Conservation (phyloP, 1,140 invertebrate genomes). For the Papilio helenus region DNA sequence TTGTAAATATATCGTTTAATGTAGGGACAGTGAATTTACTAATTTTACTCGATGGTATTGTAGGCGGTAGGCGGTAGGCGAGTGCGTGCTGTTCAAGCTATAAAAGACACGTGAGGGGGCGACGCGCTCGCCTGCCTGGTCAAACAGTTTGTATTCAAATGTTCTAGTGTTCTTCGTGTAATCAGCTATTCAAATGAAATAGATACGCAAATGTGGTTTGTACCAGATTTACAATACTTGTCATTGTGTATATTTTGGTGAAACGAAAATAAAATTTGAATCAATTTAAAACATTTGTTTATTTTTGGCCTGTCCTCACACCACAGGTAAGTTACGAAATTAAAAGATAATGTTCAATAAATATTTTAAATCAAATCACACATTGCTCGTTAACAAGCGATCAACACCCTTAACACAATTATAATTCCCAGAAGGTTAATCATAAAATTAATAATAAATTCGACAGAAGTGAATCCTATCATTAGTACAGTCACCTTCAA, state of each 20-base stretch:
- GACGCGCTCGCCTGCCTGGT: constrained; percentile 51
- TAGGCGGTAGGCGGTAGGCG: constrained; percentile 46
- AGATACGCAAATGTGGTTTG: constrained; percentile 75
- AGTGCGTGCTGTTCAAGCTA: constrained; percentile 42
- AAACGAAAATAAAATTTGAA: constrained; percentile 82
- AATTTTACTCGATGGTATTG: constrained; percentile 69
- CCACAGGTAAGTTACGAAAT: neutral
- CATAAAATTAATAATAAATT: constrained; percentile 26
- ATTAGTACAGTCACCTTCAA: neutral
- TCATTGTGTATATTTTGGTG: constrained; percentile 82
- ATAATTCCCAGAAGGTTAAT: neutral
- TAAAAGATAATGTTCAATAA: constrained; percentile 19
- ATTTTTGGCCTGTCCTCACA: neutral
- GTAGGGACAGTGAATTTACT: constrained; percentile 81
- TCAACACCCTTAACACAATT: neutral
- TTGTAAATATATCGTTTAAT: constrained; percentile 81
- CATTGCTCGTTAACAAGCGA: neutral
- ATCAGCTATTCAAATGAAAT: constrained; percentile 76
- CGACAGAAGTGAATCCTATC: constrained; percentile 4
- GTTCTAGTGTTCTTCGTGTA: constrained; percentile 76
- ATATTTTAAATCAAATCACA: constrained; percentile 17
- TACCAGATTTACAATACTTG: constrained; percentile 78
- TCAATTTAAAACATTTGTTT: constrained; percentile 64
- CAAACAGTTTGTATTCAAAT: constrained; percentile 70
- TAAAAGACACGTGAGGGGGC: constrained; percentile 56